Conservation (phyloP, 1,140 invertebrate genomes). For the Asbolus verrucosus region DNA sequence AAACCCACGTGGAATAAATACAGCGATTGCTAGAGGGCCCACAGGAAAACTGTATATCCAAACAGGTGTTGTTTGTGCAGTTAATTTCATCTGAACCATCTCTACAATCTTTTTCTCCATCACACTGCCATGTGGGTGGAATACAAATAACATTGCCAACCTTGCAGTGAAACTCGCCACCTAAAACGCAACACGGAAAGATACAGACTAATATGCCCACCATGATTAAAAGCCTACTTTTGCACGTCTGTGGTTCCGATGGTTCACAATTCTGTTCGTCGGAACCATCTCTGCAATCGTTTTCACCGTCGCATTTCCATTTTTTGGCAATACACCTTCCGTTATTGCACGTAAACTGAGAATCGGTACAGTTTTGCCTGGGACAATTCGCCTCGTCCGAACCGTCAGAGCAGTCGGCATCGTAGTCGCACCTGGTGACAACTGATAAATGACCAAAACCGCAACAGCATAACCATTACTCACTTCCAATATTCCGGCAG, state of each 20-base stretch:
- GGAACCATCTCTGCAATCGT: constrained; percentile 80
- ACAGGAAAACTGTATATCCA: constrained; percentile 75
- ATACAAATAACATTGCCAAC: constrained; percentile 70
- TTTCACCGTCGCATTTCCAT: constrained; percentile 83
- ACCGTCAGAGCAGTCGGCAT: constrained; percentile 71
- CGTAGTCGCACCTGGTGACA: constrained; percentile 67
- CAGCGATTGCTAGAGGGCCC: constrained; percentile 71
- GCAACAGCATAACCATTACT: no score
- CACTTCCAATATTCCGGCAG: constrained; percentile 63
- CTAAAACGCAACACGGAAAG: constrained; percentile 31
- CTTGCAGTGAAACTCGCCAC: constrained; percentile 61
- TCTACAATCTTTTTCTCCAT: constrained; percentile 62
- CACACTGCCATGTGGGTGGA: constrained; percentile 73
- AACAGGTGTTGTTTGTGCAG: constrained; percentile 70
- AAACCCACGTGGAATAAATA: constrained; percentile 79
- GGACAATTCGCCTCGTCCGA: constrained; percentile 69
- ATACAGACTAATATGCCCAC: not conserved
- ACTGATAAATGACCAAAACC: no score
- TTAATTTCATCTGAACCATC: constrained; percentile 62
- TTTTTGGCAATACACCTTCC: constrained; percentile 82
- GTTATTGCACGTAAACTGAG: constrained; percentile 78
- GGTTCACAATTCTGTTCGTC: constrained; percentile 73
- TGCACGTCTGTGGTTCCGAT: constrained; percentile 56
- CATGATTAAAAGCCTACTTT: no score
- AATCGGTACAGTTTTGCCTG: constrained; percentile 70